Evolutionary conservation across 2,113 vertebrate genomes (phyloP).

Genomic region (Sinocyclocheilus anophthalmus): DNA sequence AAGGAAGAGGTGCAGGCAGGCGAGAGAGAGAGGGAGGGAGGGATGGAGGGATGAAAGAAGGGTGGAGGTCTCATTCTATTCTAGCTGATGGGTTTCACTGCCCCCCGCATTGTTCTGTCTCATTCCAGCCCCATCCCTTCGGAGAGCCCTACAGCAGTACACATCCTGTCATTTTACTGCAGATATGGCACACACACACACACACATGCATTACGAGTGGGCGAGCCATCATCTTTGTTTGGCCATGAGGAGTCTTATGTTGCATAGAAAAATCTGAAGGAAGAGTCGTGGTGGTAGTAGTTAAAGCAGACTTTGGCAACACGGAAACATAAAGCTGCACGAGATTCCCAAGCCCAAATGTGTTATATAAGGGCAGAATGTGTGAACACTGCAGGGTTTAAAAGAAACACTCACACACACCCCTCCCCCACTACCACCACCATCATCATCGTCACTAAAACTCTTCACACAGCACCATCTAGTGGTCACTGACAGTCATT

Average conservation of each 20-base stretch:
- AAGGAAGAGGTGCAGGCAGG: constrained; percentile 71
- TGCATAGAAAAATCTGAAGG: constrained; percentile 46
- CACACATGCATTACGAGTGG: background rate
- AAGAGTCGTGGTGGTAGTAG: background rate
- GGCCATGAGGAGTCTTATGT: constrained; percentile 37
- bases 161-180: constrained; percentile 76
- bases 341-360: constrained; percentile 16
- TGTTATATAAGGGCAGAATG: constrained; percentile 42
- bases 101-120: constrained; percentile 77
- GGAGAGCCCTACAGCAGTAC: constrained; percentile 64
- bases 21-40: constrained; percentile 3
- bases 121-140: constrained; percentile 67
- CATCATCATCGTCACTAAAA: constrained; percentile 64
- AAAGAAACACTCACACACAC: constrained; percentile 34
- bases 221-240: constrained; percentile 62
- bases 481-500: constrained; percentile 65
- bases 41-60: constrained; percentile 43
- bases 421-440: constrained; percentile 32
- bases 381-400: constrained; percentile 44
- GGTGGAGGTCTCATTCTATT: constrained; percentile 48
- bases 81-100: constrained; percentile 50
- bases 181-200: constrained; percentile 64
- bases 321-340: constrained; percentile 39
- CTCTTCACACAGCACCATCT: constrained; percentile 78
- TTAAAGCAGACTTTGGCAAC: constrained; percentile 40